Conservation (phyloP, 2,888 invertebrate species). For the Heteromurus nitidus region DNA sequence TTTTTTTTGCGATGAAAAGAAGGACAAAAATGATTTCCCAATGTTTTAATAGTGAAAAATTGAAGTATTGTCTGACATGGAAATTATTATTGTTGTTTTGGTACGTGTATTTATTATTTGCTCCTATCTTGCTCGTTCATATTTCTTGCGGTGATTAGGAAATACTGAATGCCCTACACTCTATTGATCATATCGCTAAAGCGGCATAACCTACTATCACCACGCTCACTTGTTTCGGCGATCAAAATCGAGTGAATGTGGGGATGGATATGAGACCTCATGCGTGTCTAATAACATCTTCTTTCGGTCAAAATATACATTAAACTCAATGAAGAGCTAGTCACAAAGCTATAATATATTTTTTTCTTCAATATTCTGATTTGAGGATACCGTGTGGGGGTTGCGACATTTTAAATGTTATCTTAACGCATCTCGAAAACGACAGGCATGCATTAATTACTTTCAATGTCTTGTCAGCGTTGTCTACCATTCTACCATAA, state of each 20-base stretch:
- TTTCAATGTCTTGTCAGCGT: slow-evolving; percentile 1
- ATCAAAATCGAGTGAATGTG: neutral
- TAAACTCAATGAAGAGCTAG: no score
- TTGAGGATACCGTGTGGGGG: no score
- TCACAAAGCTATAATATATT: no score
- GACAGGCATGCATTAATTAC: neutral
- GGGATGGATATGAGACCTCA: no score
- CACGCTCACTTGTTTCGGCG: neutral
- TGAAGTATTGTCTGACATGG: neutral
- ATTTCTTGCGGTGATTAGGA: neutral
- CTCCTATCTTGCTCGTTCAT: neutral
- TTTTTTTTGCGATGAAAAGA: neutral
- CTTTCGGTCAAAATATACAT: no score
- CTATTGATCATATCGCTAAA: neutral
- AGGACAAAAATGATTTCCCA: neutral
- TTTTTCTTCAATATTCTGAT: no score
- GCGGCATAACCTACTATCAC: neutral
- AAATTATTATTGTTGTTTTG: neutral
- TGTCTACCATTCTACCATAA: no score
- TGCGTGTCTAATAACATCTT: no score
- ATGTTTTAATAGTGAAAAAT: neutral
- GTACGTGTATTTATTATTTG: neutral
- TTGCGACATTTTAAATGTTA: no score
- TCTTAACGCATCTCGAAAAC: neutral
- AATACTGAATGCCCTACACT: slow-evolving; percentile 4